phyloP scores from a whole-genome alignment of 2,113 vertebrate species.

The Caracal caracal region DNA sequence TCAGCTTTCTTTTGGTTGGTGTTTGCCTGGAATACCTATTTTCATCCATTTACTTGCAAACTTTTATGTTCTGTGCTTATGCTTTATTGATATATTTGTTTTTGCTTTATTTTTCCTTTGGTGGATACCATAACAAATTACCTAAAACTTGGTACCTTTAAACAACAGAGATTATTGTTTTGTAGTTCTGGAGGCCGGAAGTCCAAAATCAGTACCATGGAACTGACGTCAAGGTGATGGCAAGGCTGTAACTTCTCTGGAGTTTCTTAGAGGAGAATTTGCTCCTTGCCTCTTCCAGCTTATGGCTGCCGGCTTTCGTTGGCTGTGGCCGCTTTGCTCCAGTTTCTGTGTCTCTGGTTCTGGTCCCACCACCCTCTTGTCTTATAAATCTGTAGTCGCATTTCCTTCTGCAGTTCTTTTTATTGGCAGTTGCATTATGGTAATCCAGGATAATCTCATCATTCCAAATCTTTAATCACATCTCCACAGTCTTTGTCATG shows the following conservation, averaged over 20 bases:
- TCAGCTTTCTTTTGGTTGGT: background rate
- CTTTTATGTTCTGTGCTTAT: background rate
- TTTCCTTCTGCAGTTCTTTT: background rate
- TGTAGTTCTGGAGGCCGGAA: background rate
- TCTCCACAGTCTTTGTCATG: background rate
- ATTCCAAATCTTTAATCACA: background rate
- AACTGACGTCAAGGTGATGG: background rate
- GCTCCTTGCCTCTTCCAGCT: background rate
- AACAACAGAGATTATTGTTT: background rate
- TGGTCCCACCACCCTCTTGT: background rate
- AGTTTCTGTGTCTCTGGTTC: background rate
- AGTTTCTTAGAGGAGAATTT: background rate
- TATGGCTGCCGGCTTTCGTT: accelerated
- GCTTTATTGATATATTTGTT: background rate
- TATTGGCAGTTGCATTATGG: background rate
- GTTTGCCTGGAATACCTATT: background rate
- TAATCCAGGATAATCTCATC: background rate
- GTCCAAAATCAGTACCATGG: background rate
- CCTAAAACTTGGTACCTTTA: background rate
- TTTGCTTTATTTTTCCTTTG: no score
- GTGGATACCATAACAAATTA: background rate
- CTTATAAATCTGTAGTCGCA: background rate
- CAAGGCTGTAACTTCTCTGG: background rate
- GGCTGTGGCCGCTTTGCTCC: background rate
- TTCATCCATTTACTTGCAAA: background rate